A percentile compares a stretch with the other conserved stretches of the same genome.
Conservation (phyloP, 2,113 vertebrate species). For the Oostethus manadensis region DNA sequence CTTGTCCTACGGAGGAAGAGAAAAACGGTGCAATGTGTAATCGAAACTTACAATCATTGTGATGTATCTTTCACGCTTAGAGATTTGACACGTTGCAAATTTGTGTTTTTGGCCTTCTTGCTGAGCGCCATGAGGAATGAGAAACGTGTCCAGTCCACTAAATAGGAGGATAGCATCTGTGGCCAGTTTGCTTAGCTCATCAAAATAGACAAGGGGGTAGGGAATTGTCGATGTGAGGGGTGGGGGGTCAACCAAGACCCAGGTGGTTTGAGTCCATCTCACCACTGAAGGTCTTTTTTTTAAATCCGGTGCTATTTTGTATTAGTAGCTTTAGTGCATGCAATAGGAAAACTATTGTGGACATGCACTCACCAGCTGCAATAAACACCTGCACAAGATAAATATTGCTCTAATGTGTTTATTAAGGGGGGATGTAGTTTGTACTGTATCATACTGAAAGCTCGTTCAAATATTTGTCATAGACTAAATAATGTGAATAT, state of each 20-base stretch:
- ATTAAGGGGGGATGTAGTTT: no score
- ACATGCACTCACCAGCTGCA: no score
- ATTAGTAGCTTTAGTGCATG: no score
- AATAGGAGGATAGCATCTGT: background rate
- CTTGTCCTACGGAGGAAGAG: constrained; percentile 9
- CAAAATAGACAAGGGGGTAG: background rate
- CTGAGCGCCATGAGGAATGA: background rate
- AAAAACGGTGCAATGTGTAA: constrained; percentile 51
- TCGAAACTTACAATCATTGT: background rate
- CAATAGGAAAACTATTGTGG: no score
- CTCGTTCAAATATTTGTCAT: no score
- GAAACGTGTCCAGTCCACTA: background rate
- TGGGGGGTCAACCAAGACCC: background rate
- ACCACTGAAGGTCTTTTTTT: background rate
- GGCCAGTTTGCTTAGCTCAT: background rate
- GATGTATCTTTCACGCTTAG: background rate
- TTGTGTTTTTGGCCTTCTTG: background rate
- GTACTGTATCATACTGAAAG: no score
- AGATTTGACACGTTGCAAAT: background rate
- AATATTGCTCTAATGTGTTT: no score
- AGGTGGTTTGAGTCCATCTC: background rate
- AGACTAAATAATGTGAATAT: no score
- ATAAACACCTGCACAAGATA: no score
- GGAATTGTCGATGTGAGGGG: no score
- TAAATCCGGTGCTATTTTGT: no score